Evolutionary conservation across 2,888 invertebrate genomes (phyloP), one percentile per base, ranked within the genome.

Genomic region (Epinotia bilunana): DNA sequence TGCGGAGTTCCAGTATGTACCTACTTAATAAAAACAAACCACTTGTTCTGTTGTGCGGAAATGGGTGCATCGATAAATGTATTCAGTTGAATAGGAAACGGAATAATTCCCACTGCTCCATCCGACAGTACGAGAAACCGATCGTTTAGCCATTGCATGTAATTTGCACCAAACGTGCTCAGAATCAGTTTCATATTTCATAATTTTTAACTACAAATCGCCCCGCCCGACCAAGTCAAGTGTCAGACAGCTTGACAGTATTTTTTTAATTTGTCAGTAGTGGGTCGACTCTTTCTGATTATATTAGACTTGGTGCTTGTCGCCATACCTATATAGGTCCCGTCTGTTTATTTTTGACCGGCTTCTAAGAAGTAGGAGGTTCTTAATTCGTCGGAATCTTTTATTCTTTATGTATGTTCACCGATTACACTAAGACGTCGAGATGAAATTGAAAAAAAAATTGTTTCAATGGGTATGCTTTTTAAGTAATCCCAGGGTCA

Each of bases 1-100:
- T n/a, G n/a, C n/a, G n/a, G n/a, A n/a, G n/a, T n/a, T n/a, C n/a
- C n/a, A n/a, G n/a, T n/a, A n/a, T n/a, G n/a, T n/a, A n/a, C n/a
- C 12, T 46, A 49, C 49, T 13, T 5, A 49, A 57, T 57, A 9
- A 64, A 55, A 57, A 55, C 43, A 68, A 68, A 39, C 68, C 11
- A 12, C 11, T 68, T 57, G 53, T 53, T n/a, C 53, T 68, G 39
- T 57, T 53, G 12, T n/a, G n/a, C 68, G 68, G 68, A 68, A 58
- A 58, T 43, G n/a, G 28, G n/a, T 53, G 9, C 55, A 55, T 39
- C 23, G 57, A 18, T 16, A 43, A 58, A 68, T 68, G 4, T 2
- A 68, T 68, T 68, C 58, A 68, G 39, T 62, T 1, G 12, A 33
- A 20, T 68, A 57, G 68, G 68, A 68, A 68, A 68, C 20, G 58